Evolutionary conservation across 2,113 vertebrate genomes (phyloP).

Genomic region (Scomber colias): DNA sequence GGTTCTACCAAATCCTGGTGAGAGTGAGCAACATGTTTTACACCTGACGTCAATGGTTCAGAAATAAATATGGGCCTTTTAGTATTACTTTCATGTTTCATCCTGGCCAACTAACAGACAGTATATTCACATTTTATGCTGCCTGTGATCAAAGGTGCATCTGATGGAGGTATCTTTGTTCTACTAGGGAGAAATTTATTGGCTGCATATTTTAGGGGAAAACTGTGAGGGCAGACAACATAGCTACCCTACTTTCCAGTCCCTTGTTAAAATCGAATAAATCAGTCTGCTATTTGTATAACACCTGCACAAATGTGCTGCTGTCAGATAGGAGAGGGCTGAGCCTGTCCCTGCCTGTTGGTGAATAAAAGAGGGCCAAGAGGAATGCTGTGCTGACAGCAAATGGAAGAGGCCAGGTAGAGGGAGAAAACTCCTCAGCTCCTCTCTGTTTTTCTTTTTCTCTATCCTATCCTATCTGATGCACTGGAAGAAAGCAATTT

Average conservation of each 20-base stretch:
- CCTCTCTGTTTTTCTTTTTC: conserved; percentile 9
- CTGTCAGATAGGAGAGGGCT: conserved; percentile 26
- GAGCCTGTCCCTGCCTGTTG: conserved; percentile 61
- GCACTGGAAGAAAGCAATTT: background rate
- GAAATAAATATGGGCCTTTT: background rate
- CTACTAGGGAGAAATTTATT: background rate
- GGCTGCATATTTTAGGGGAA: background rate
- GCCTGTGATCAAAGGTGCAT: conserved; percentile 25
- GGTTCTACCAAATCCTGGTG: background rate
- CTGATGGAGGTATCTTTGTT: background rate
- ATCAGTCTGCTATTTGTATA: conserved; percentile 34
- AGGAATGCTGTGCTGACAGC: conserved; percentile 59
- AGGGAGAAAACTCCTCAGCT: conserved; percentile 1
- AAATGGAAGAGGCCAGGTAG: background rate
- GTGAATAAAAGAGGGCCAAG: conserved; percentile 11
- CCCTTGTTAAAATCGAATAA: conserved; percentile 24
- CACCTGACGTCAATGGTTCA: background rate
- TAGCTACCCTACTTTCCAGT: background rate
- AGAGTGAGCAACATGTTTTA: background rate
- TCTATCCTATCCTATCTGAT: background rate
- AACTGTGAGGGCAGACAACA: background rate
- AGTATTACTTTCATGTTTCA: background rate
- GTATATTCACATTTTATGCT: background rate
- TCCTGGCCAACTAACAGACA: background rate
- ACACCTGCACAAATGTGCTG: conserved; percentile 35